These are phyloP conservation scores for Noctua janthina DNA, from an alignment of 2,888 invertebrate species.

Conservation along the genomic window DNA sequence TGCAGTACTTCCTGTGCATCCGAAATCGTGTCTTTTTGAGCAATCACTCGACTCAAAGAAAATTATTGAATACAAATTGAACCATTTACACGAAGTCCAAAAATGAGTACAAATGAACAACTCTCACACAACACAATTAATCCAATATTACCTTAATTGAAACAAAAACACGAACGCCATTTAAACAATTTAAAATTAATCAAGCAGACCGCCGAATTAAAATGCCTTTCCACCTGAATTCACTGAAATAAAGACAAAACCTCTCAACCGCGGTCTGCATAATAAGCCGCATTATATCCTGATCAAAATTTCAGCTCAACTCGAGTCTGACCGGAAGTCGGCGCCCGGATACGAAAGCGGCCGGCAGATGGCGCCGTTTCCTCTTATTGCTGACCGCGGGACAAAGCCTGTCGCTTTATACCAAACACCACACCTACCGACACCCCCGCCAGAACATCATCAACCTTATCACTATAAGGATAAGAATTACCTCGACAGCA, in stretches of 20 bases:
- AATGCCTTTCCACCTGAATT: conserved; percentile 43
- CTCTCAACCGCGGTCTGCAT: conserved; percentile 69
- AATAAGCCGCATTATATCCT: conserved; percentile 83
- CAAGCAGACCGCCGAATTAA: conserved; percentile 27
- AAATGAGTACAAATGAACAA: background rate
- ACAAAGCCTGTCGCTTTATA: conserved; percentile 83
- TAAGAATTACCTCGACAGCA: conserved; percentile 58
- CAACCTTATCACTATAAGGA: conserved; percentile 56
- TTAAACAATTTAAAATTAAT: conserved; percentile 33
- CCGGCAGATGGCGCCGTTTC: conserved; percentile 86
- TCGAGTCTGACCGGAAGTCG: conserved; percentile 79
- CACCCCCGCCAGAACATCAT: conserved; percentile 48
- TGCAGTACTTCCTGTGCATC: background rate
- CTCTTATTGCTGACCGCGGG: conserved; percentile 88
- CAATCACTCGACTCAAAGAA: conserved; percentile 16
- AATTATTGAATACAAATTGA: background rate
- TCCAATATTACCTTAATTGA: conserved; percentile 45
- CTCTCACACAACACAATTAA: conserved; percentile 29
- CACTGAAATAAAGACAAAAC: conserved; percentile 57
- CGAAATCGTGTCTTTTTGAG: background rate
- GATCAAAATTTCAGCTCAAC: conserved; percentile 83
- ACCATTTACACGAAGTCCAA: background rate
- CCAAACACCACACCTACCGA: conserved; percentile 62
- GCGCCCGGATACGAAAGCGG: conserved; percentile 79
- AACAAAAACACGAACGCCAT: conserved; percentile 37